phyloP scores from a whole-genome alignment of 2,888 invertebrate genomes.

The Oscheius sp. region DNA sequence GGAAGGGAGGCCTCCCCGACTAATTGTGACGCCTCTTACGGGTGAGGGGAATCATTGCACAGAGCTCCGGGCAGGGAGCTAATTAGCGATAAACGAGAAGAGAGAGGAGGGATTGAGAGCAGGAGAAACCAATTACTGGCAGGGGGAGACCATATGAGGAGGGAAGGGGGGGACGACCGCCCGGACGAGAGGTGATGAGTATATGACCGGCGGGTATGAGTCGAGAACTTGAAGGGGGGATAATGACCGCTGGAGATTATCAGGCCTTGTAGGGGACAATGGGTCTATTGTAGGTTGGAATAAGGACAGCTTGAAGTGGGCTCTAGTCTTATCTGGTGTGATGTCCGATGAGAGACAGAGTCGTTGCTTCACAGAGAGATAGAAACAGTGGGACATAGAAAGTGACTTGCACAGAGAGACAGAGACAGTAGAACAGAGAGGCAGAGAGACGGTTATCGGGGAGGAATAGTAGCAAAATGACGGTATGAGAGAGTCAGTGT shows the following conservation, averaged over 20 bases:
- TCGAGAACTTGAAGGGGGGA: neutral
- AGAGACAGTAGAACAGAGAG: slow-evolving; percentile 5
- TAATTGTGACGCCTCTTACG: too few species aligned
- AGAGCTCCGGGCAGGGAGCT: slow-evolving; percentile 1
- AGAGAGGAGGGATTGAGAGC: slow-evolving; percentile 20
- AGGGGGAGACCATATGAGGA: neutral
- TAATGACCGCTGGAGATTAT: neutral
- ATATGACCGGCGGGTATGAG: neutral
- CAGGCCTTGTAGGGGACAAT: neutral
- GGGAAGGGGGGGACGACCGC: neutral
- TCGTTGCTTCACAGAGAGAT: neutral
- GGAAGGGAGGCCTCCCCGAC: neutral
- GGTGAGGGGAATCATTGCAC: slow-evolving; percentile 23
- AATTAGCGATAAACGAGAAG: slow-evolving; percentile 32
- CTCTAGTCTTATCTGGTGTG: too few species aligned
- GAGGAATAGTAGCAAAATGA: too few species aligned
- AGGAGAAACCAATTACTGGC: slow-evolving; percentile 30
- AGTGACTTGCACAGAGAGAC: neutral
- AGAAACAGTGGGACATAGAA: neutral
- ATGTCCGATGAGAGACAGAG: too few species aligned
- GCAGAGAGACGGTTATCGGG: neutral
- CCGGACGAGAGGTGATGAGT: neutral
- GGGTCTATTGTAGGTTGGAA: neutral
- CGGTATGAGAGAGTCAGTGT: too few species aligned
- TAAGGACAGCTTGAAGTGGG: neutral